Evolutionary conservation across 2,888 invertebrate genomes (phyloP).

Genomic region (Andrena marginata): DNA sequence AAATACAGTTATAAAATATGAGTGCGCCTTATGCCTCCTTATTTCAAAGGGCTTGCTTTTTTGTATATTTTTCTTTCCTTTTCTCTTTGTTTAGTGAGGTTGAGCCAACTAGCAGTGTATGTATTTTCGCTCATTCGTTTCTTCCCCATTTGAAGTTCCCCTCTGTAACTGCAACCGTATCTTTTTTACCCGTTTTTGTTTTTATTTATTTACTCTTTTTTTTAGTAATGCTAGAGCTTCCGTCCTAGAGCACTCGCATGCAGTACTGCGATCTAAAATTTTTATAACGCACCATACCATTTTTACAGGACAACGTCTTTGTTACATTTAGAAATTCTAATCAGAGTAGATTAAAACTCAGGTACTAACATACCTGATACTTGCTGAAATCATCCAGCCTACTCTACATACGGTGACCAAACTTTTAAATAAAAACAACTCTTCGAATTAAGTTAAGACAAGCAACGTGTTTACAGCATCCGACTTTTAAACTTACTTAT

Average conservation of each 20-base stretch:
- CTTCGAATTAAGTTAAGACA: slow-evolving; percentile 36
- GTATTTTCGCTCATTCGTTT: slow-evolving; percentile 37
- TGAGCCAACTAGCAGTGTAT: slow-evolving; percentile 40
- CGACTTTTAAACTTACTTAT: slow-evolving; percentile 38
- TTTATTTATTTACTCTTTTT: slow-evolving; percentile 38
- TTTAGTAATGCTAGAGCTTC: slow-evolving; percentile 44
- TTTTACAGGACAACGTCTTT: slow-evolving; percentile 75
- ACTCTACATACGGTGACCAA: slow-evolving; percentile 52
- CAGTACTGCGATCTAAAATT: slow-evolving; percentile 64
- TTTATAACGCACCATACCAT: slow-evolving; percentile 65
- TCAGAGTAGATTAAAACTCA: slow-evolving; percentile 59
- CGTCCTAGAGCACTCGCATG: slow-evolving; percentile 65
- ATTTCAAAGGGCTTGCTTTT: slow-evolving; percentile 68
- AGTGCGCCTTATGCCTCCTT: slow-evolving; percentile 78
- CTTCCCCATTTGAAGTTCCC: slow-evolving; percentile 53
- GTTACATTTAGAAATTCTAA: slow-evolving; percentile 74
- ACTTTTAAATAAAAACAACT: slow-evolving; percentile 55
- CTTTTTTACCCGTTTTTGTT: slow-evolving; percentile 61
- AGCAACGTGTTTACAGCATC: slow-evolving; percentile 46
- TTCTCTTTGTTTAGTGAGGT: slow-evolving; percentile 28
- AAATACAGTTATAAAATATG: slow-evolving; percentile 84
- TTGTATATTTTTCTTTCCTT: slow-evolving; percentile 45
- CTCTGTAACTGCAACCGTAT: slow-evolving; percentile 84
- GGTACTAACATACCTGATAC: slow-evolving; percentile 60
- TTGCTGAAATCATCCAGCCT: slow-evolving; percentile 45